phyloP scores from a whole-genome alignment of 2,797 vertebrate genomes.

The Emydoidea blandingii region DNA sequence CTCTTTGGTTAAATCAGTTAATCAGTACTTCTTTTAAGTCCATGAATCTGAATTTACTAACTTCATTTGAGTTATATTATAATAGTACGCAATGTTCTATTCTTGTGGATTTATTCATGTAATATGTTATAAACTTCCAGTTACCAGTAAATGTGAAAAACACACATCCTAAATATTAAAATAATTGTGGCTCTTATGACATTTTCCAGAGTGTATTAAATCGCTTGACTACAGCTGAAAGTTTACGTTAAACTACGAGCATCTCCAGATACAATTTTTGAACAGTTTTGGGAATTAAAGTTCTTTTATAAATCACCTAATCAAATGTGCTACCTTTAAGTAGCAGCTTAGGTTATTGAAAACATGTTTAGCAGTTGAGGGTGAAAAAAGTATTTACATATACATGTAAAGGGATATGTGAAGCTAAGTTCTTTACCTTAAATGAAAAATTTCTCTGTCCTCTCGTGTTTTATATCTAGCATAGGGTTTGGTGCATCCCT shows the following conservation, averaged over 20 bases:
- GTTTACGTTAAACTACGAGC: not conserved
- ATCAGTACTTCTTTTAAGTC: not conserved
- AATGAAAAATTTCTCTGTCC: not conserved
- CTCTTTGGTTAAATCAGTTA: not conserved
- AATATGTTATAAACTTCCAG: not conserved
- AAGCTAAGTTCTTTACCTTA: not conserved
- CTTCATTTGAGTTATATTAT: not conserved
- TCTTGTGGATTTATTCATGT: not conserved
- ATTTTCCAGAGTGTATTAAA: not conserved
- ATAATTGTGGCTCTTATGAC: not conserved
- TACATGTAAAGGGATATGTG: not conserved
- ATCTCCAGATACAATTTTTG: not conserved
- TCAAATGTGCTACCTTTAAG: not conserved
- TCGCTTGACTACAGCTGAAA: not conserved
- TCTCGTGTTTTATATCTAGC: not conserved
- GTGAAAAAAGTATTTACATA: not conserved
- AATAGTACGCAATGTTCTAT: not conserved
- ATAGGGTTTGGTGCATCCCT: not conserved
- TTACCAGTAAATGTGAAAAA: not conserved
- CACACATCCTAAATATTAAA: not conserved
- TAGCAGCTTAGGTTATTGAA: not conserved
- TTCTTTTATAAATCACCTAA: not conserved
- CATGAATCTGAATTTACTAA: not conserved
- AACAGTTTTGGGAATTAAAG: not conserved
- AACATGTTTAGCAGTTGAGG: not conserved